phyloP scores from a whole-genome alignment of 1,140 invertebrate species.

The Nilaparvata lugens region DNA sequence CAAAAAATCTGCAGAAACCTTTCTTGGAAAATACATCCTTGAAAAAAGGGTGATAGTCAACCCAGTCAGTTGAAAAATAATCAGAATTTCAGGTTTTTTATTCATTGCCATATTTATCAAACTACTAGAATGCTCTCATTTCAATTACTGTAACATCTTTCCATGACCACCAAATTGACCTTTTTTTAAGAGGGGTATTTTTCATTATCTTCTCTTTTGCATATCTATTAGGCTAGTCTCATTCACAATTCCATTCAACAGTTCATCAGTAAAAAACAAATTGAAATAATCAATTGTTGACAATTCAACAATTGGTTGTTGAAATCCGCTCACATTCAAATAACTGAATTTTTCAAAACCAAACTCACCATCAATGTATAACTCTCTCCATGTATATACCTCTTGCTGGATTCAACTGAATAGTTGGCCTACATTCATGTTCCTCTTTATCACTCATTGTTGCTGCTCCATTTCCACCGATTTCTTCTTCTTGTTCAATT shows the following conservation, averaged over 20 bases:
- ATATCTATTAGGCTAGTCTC: background rate
- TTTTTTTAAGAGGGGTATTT: background rate
- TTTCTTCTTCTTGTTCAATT: background rate
- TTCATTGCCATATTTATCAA: constrained; percentile 6
- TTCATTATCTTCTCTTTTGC: background rate
- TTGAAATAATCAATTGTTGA: background rate
- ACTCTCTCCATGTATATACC: background rate
- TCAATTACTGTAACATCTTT: background rate
- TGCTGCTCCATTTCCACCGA: background rate
- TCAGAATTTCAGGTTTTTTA: constrained; percentile 7
- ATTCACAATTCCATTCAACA: background rate
- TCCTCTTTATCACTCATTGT: background rate
- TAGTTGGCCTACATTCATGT: background rate
- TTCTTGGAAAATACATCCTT: constrained; percentile 1
- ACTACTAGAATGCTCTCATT: constrained; percentile 3
- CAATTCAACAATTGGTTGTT: background rate
- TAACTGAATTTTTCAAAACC: background rate
- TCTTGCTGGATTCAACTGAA: background rate
- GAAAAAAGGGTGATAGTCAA: constrained; percentile 13
- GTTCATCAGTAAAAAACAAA: background rate
- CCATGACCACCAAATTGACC: background rate
- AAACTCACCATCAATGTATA: background rate
- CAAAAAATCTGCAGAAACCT: constrained; percentile 8
- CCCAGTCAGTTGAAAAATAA: constrained; percentile 11
- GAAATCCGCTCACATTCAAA: background rate